Percentiles rank a stretch among this genome's conserved stretches.
Conservation (phyloP, 2,888 invertebrate genomes). For the Pseudeuparius sepicola region DNA sequence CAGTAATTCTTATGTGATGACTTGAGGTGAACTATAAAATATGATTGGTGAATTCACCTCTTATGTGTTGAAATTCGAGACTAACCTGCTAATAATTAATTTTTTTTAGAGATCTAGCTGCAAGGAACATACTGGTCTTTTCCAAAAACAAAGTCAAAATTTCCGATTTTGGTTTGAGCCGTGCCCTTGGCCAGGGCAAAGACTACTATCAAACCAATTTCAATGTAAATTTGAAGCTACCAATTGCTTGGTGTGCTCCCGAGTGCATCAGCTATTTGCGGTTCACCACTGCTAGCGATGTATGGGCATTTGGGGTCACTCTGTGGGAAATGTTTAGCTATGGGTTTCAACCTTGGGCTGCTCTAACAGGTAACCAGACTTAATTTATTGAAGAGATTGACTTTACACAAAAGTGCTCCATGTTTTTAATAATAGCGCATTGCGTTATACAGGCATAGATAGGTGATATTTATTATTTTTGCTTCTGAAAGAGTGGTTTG, state of each 20-base stretch:
- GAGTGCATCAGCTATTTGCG: slow-evolving; percentile 93
- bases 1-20: too few species aligned
- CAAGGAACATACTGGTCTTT: slow-evolving; percentile 95
- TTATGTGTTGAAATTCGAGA: too few species aligned
- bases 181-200: slow-evolving; percentile 93
- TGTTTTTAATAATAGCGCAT: too few species aligned
- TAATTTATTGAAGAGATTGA: too few species aligned
- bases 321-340: slow-evolving; percentile 99
- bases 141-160: slow-evolving; percentile 95
- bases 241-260: slow-evolving; percentile 98
- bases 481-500: too few species aligned
- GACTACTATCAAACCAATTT: slow-evolving; percentile 99
- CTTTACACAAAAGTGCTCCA: too few species aligned
- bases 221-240: slow-evolving; percentile 91
- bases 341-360: slow-evolving; percentile 97
- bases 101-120: slow-evolving; percentile 79
- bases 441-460: too few species aligned
- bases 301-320: slow-evolving; percentile 94
- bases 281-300: slow-evolving; percentile 94
- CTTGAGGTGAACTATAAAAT: too few species aligned
- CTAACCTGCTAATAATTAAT: slow-evolving; percentile 6
- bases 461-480: too few species aligned
- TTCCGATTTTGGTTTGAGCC: slow-evolving; percentile 92
- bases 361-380: slow-evolving; percentile 49
- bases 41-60: too few species aligned